Base-by-base conservation (phyloP, 2,113 vertebrate genomes). In the Cyanistes caeruleus region DNA sequence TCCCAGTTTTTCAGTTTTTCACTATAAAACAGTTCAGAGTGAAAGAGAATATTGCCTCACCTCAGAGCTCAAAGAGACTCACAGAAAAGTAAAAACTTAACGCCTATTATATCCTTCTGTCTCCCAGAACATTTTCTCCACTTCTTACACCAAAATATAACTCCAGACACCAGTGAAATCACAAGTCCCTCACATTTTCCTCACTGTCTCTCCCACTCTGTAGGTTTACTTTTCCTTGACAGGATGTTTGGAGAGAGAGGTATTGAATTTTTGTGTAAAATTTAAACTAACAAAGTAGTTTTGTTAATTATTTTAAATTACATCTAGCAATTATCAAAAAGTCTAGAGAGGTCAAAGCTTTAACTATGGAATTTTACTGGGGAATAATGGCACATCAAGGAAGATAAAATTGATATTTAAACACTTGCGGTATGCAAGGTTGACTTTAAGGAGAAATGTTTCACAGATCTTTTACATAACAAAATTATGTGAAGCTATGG, bases 181-280 rank as follows among this genome's bases (percentile, higher is more conserved):
- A n/a, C 39, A 24, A 59, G 4, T 49, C 10, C 0, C 15, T 84
- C 44, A 62, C 5, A 31, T 64, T 82, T 85, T 60, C 24, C 18
- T 44, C 33, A 7, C 35, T 27, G 2, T 64, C 7, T 7, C 5
- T 86, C 46, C 51, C 10, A 35, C 12, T 6, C 4, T 0, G 1
- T 39, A 51, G 3, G 11, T 31, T 88, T 53, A 30, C 24, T 53
- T 79, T 20, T 48, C 37, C 18, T 67, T 75, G 48, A 28, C 5
- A 28, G 23, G 31, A 63, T 35, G 11, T 24, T 52, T 30, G 5
- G 11, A 8, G 17, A n/a, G 24, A 35, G 5, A 31, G 16, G 9
- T 28, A 44, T 27, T 65, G 31, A 81, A 18, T 12, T 69, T 44
- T 41, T 43, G 23, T 25, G 33, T 60, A 65, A 90, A 76, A 62